phyloP scores from a whole-genome alignment of 2,797 vertebrate species.

The Rhinoraja longicauda region DNA sequence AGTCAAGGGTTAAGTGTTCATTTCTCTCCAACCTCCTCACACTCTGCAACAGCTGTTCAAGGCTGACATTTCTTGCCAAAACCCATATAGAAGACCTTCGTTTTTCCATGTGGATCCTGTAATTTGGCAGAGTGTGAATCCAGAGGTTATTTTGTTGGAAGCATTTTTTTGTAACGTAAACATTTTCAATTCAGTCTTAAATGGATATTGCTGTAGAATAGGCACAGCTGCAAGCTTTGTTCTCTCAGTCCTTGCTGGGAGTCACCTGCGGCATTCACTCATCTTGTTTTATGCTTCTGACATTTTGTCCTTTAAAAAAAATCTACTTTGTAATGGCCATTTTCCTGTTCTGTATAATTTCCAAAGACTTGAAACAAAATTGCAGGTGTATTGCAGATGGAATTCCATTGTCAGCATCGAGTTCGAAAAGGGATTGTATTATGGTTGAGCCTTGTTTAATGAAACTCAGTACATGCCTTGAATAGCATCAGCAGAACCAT shows the following conservation, averaged over 20 bases:
- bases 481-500: neutral
- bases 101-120: slow-evolving; percentile 30
- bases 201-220: neutral
- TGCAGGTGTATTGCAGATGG: neutral
- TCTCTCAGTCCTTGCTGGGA: neutral
- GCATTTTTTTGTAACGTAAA: slow-evolving; percentile 9
- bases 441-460: neutral
- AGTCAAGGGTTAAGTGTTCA: slow-evolving; percentile 23
- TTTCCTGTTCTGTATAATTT: neutral
- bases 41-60: neutral
- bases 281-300: neutral
- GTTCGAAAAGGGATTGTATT: neutral
- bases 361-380: neutral
- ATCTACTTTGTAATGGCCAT: neutral
- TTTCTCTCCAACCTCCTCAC: slow-evolving; percentile 26
- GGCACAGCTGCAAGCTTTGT: slow-evolving; percentile 19
- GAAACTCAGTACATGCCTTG: neutral
- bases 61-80: slow-evolving; percentile 21
- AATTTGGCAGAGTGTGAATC: slow-evolving; percentile 25
- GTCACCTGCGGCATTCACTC: neutral
- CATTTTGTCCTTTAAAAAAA: neutral
- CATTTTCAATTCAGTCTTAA: slow-evolving; percentile 14
- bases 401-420: neutral
- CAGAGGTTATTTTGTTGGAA: neutral
- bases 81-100: neutral